Evolutionary conservation across 2,888 invertebrate genomes (phyloP).

Genomic region (Gymnoscelis rufifasciata): DNA sequence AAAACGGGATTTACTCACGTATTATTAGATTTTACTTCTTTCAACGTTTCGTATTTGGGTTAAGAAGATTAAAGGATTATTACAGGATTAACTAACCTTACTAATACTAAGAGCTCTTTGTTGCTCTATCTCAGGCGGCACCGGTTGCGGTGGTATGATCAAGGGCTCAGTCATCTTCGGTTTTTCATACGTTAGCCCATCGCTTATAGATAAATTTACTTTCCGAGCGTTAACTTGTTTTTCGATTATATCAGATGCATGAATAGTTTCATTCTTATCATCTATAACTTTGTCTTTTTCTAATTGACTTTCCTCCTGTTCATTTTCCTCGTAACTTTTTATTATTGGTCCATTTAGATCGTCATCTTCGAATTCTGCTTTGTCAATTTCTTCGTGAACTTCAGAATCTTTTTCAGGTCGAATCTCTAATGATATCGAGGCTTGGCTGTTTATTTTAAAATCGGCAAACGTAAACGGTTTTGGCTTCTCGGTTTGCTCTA

Average conservation of each 20-base stretch:
- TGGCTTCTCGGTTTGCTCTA: conserved; percentile 43
- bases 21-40: too few species aligned
- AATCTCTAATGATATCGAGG: conserved; percentile 37
- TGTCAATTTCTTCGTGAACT: conserved; percentile 23
- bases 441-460: conserved; percentile 67
- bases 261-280: conserved; percentile 49
- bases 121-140: conserved; percentile 90
- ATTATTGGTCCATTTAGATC: conserved; percentile 20
- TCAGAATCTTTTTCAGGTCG: conserved; percentile 32
- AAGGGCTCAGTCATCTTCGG: conserved; percentile 62
- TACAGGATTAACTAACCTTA: conserved; percentile 78
- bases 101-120: conserved; percentile 89
- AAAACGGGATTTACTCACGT: too few species aligned
- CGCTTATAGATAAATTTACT: conserved; percentile 65
- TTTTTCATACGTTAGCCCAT: conserved; percentile 53
- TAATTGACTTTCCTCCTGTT: conserved; percentile 37
- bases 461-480: conserved; percentile 79
- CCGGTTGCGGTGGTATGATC: conserved; percentile 81
- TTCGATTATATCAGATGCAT: conserved; percentile 48
- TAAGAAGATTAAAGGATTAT: too few species aligned
- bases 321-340: conserved; percentile 20
- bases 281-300: conserved; percentile 22
- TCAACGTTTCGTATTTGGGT: too few species aligned
- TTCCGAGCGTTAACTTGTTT: conserved; percentile 51
- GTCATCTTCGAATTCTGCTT: conserved; percentile 19